Conservation (phyloP, 2,113 vertebrate genomes). For the Propithecus coquereli region DNA sequence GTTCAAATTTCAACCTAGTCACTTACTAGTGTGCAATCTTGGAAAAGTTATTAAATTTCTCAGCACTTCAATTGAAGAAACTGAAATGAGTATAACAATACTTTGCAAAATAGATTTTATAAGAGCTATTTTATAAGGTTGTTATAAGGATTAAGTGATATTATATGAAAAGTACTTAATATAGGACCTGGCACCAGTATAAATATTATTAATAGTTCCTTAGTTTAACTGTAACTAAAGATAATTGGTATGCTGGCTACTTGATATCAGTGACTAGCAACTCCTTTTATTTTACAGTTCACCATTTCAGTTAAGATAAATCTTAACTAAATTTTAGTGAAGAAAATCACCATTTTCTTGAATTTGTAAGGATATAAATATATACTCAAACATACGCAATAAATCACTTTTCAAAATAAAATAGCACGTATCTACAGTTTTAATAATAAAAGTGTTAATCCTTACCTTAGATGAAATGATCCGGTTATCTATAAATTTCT, state of each 20-base stretch:
- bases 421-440: background rate
- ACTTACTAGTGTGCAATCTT: background rate
- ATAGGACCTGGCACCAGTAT: background rate
- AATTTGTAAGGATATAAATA: slow-evolving; percentile 38
- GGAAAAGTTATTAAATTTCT: background rate
- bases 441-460: slow-evolving; percentile 4
- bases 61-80: background rate
- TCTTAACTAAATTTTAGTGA: background rate
- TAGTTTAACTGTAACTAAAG: background rate
- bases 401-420: slow-evolving; percentile 31
- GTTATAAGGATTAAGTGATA: background rate
- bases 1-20: background rate
- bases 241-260: background rate
- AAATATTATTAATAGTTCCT: background rate
- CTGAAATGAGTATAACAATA: background rate
- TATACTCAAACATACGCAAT: background rate
- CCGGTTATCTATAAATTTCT: slow-evolving; percentile 97
- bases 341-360: background rate
- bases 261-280: background rate
- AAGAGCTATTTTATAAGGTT: background rate
- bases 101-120: background rate
- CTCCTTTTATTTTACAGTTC: background rate
- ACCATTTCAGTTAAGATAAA: slow-evolving; percentile 28
- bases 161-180: background rate
- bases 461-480: slow-evolving; percentile 99